Base-by-base conservation (phyloP, 2,797 vertebrate genomes). In the Poeciliopsis infans region DNA sequence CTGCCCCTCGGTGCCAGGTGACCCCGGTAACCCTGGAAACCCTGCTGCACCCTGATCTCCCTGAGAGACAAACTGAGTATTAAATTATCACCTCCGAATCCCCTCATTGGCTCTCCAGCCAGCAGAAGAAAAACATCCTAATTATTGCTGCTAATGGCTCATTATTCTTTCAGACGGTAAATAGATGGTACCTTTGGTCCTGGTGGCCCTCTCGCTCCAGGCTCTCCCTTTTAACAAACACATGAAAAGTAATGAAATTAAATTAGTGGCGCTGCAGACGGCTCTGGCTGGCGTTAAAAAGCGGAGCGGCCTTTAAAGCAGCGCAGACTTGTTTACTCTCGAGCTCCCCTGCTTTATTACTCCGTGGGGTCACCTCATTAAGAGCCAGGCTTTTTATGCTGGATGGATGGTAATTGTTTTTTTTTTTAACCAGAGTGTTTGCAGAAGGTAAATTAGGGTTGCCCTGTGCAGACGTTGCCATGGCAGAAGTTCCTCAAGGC, bases 31-130 rank as follows among this genome's bases (percentile, higher is more conserved):
- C 18, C 98, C 98, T 83, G 96, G 96, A 55, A 95, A 91, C 2
- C 98, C 98, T 81, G 90, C 77, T 77, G 92, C 82, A 31, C 98
- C 98, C 87, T 79, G 86, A 79, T 97, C 97, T 72, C 98, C 98
- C 98, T 99, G 78, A 47, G 86, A 71, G 2, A 74, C 11, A 15
- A 15, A 36, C 20, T 43, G 20, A 49, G 20, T 20, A 39, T 49
- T 61, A 49, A 51, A 41, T 31, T 16, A 36, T 15, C 7, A 20
- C 10, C 13, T 53, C 25, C n/a, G 0, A 11, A 7, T 49, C 7
- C 45, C 33, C 16, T 59, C 57, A 28, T 3, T 55, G 10, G 41
- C 33, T 75, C n/a, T 3, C 77, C 16, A 41, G 64, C 5, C 20
- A 59, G 7, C 5, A 46, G 12, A 71, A 61, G 70, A 3, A 75